Conservation (phyloP, 2,888 invertebrate genomes). For the Nymphalis c-album region DNA sequence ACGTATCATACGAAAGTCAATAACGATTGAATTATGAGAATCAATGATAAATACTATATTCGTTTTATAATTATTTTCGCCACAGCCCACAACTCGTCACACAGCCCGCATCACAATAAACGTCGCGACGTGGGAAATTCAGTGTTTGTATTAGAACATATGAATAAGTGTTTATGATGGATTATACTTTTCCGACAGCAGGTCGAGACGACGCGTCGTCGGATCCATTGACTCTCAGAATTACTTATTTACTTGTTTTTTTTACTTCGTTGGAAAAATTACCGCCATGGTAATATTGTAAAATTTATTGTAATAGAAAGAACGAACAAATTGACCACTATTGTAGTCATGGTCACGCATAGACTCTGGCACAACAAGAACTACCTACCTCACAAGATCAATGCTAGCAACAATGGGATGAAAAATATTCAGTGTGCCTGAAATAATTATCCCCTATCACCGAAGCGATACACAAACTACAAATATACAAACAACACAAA, state of each 20-base stretch:
- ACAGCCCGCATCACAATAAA: slow-evolving; percentile 16
- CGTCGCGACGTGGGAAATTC: slow-evolving; percentile 44
- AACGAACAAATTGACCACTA: no score
- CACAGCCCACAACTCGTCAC: slow-evolving; percentile 2
- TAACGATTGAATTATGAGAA: neutral
- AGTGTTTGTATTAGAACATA: slow-evolving; percentile 47
- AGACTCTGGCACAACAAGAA: no score
- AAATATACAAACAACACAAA: no score
- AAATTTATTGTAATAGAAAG: no score
- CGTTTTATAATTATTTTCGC: slow-evolving; percentile 5
- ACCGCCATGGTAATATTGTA: no score
- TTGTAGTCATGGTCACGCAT: no score
- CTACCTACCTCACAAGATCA: no score
- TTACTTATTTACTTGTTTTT: neutral
- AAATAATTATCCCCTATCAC: no score
- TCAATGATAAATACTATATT: neutral
- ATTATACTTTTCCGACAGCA: slow-evolving; percentile 22
- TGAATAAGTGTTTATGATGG: slow-evolving; percentile 40
- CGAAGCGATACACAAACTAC: no score
- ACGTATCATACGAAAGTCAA: no score
- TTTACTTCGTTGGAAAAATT: neutral
- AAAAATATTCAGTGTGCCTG: no score
- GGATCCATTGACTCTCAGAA: slow-evolving; percentile 11
- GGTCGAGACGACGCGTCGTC: slow-evolving; percentile 13
- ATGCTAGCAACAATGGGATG: no score